phyloP scores from a whole-genome alignment of 2,113 vertebrate genomes.

The Redunca redunca region DNA sequence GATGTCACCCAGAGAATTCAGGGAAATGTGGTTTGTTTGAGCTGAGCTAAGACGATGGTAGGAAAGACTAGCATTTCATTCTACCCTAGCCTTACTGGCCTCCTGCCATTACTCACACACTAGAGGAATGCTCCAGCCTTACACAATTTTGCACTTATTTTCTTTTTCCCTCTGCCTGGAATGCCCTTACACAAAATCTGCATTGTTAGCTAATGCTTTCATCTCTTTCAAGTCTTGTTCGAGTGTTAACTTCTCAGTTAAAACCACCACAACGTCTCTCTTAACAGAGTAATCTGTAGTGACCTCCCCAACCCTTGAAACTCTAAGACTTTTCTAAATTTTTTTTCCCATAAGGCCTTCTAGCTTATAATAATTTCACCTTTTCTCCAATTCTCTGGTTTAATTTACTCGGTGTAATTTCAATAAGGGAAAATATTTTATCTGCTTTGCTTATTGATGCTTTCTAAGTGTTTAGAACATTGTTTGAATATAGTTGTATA shows the following conservation, averaged over 20 bases:
- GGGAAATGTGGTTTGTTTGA: not conserved
- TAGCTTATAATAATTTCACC: not conserved
- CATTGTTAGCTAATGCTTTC: not conserved
- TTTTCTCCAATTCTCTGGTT: not conserved
- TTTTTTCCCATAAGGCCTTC: not conserved
- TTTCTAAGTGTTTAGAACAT: not conserved
- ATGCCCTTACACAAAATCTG: not conserved
- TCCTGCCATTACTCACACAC: accelerated
- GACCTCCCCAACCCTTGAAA: not conserved
- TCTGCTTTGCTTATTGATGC: not conserved
- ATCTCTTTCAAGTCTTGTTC: not conserved
- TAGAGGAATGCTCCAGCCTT: not conserved
- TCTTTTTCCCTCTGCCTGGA: not conserved
- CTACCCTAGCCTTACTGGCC: accelerated
- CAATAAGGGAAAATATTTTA: not conserved
- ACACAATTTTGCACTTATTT: not conserved
- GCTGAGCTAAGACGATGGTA: not conserved
- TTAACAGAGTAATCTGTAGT: not conserved
- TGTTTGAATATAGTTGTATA: not conserved
- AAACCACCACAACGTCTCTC: not conserved
- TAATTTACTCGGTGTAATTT: not conserved
- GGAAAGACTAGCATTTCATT: not conserved
- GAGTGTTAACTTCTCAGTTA: not conserved
- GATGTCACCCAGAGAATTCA: not conserved
- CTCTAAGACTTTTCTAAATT: no score